Percentiles rank a stretch among this genome's conserved stretches.
These are phyloP conservation scores for Hypotaenidia philippensis DNA, from an alignment of 2,797 vertebrate genomes.

Conservation along the genomic window DNA sequence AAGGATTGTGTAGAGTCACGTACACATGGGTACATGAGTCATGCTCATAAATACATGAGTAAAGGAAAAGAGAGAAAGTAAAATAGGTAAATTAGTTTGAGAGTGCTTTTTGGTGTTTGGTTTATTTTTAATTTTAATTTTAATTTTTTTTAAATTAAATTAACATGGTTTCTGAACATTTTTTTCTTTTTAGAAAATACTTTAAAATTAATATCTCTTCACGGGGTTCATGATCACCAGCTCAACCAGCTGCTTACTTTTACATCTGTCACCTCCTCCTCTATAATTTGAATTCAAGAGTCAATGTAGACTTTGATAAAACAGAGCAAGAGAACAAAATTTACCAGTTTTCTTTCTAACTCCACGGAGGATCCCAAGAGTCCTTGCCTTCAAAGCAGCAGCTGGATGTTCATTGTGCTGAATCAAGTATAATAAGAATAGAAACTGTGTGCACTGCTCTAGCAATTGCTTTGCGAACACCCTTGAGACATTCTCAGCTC, in stretches of 20 bases:
- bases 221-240: neutral
- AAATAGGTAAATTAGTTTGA: neutral
- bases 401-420: slow-evolving; percentile 44
- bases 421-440: slow-evolving; percentile 25
- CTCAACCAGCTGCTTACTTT: neutral
- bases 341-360: neutral
- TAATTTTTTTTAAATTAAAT: neutral
- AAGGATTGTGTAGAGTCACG: neutral
- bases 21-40: neutral
- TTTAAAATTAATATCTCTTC: neutral
- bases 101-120: neutral
- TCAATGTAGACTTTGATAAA: neutral
- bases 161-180: neutral
- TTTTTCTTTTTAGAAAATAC: neutral
- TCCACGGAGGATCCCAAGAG: neutral
- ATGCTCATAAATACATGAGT: neutral
- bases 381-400: slow-evolving; percentile 1
- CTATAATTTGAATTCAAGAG: neutral
- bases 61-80: neutral
- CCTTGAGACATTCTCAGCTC: neutral
- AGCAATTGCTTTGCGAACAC: neutral
- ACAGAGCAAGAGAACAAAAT: neutral
- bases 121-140: neutral
- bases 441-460: neutral
- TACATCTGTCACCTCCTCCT: neutral